Evolutionary conservation across 2,113 vertebrate genomes (phyloP), one percentile per base, ranked within the genome.

Genomic region (Ahaetulla prasina): DNA sequence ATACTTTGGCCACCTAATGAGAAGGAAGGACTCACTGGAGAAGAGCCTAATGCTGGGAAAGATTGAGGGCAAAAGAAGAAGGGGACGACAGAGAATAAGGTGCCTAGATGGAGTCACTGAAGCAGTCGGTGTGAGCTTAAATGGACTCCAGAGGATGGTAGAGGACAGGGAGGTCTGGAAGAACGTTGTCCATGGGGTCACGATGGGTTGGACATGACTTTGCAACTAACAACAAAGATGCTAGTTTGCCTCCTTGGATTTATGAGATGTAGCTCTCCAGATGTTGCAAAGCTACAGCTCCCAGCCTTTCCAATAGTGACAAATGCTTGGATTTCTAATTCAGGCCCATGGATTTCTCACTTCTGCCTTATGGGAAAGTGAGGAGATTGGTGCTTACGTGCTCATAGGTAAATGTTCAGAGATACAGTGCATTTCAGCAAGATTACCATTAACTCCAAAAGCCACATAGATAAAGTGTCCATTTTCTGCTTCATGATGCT

Each of bases 391-490:
- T 74, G 16, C n/a, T 35, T 39, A 20, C 30, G n/a, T 30, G 87
- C 45, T 50, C n/a, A 27, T 8, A 74, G 12, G 25, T 53, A 43
- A 8, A n/a, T 18, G 27, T 25, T 18, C 57, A 74, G 7, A 87
- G 16, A 92, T 50, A 5, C 45, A 25, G 74, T 5, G 50, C 11
- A 53, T 92, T 63, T 92, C 80, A 85, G 63, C 22, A 53, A 90
- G 49, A 39, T 39, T 53, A 25, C 45, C 84, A 4, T 0, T 57
- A 88, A 52, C 87, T 95, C 60, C 91, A 89, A 55, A 80, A 63
- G 92, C 63, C 94, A 49, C 63, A 55, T 80, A 89, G 74, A 92
- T 91, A 91, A 91, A 92, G 89, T 92, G 96, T 92, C 84, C 89
- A 89, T 91, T 90, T 93, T 92, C 60, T 91, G 86, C 92, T 88